Base-by-base conservation (phyloP, 2,797 vertebrate species). In the Arremon aurantiirostris region DNA sequence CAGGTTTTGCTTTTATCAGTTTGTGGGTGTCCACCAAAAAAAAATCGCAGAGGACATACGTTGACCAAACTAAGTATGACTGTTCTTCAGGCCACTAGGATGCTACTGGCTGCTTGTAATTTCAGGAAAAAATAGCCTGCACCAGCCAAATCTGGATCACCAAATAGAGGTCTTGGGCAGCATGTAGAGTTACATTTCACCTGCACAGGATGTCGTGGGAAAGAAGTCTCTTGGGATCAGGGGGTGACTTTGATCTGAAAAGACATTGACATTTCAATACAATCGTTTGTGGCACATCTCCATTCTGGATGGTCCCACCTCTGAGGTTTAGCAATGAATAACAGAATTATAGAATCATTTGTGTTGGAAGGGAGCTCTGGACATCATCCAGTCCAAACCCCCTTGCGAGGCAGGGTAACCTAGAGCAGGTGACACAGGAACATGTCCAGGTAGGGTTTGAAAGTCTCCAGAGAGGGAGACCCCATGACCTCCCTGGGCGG, bases 201-300 rank as follows among this genome's bases (percentile, higher is more conserved):
- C 24, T 4, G 8, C 1, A 2, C 19, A 56, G 32, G 34, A 8
- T 56, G 30, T 70, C 3, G 1, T 37, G 27, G 53, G 19, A 71
- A 86, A 57, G n/a, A 70, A 71, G 23, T 77, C 8, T 65, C 39
- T 61, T 69, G 70, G 35, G 12, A 61, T 61, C 27, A 61, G 0
- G 4, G 14, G 3, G 11, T 86, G 37, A 46, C 34, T 71, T 46
- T 61, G 78, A 79, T 63, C n/a, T 89, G 70, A 42, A 80, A 76
- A 82, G 52, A 21, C 0, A 0, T 9, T 44, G 32, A 59, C 4
- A 1, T 82, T 91, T 39, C 47, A 84, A 37, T 68, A 39, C 1
- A 1, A 6, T 69, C 0, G 1, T 82, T 52, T 11, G 2, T 71
- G 50, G 24, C 42, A 72, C 30, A 41, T 26, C 37, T 42, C 9